Evolutionary conservation across 2,113 vertebrate genomes (phyloP), one percentile per base, ranked within the genome.

Genomic region (Amphiprion ocellaris): DNA sequence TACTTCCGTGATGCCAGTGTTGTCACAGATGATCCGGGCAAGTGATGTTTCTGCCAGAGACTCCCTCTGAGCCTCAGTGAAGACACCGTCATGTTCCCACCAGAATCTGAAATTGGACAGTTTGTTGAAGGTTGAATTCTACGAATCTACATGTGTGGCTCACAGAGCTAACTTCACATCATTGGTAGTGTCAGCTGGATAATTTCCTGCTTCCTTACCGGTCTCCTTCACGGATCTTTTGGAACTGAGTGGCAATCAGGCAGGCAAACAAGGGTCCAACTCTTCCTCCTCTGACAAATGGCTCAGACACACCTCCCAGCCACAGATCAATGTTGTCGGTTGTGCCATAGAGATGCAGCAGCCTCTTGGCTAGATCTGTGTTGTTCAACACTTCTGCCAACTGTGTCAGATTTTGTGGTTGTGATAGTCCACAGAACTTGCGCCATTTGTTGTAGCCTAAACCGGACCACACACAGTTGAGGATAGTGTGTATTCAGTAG

Each of bases 221-320:
- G 60, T 94, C 94, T 66, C 92, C 92, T 15, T 69, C 26, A 2
- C 94, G 90, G 10, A 92, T 85, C 15, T 0, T 91, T 72, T 88
- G 62, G 69, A 92, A 94, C 78, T 93, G 92, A 1, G 47, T 89
- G 17, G 90, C 15, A 24, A 95, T 94, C 56, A 95, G 77, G 64
- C 95, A 95, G 63, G 89, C 90, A 75, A 95, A 94, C 67, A 95
- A 67, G 0, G 95, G 94, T 1, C 96, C 96, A 8, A 96, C 96
- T 65, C 94, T 87, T 74, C 95, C 96, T 50, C 93, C 90, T 0
- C 0, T 0, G 14, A 94, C 90, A 52, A 94, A 91, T 1, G 93
- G 93, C 79, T 95, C 94, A 1, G 90, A 66, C 15, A 93, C 71
- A 19, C 93, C 93, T n/a, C 87, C 94, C 44, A 95, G 24, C 92